Evolutionary conservation across 2,797 vertebrate genomes (phyloP), one percentile per base, ranked within the genome.

Genomic region (Pantherophis vulpinus): DNA sequence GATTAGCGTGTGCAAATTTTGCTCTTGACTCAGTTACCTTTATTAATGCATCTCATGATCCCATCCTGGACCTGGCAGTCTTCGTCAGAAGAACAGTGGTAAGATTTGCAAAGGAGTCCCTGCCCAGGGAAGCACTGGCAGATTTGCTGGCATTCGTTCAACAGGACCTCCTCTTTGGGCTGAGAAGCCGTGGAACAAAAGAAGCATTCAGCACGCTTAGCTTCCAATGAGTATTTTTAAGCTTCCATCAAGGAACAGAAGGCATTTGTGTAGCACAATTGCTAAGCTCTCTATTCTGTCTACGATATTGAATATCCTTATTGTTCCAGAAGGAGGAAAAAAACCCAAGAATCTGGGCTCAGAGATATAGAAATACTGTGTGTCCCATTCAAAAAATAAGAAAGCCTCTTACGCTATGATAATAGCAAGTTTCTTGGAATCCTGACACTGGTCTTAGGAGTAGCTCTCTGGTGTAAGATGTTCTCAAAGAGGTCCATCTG

Each of bases 31-130:
- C 20, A 5, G 0, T 94, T 96, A 95, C 97, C 98, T 98, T 93
- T 94, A 86, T 97, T 93, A 95, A 95, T 95, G 86, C 97, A 98
- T 56, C 90, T 96, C 83, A 91, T 92, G 87, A 97, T 94, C 92
- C 95, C 97, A 42, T 97, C 95, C 93, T 91, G 97, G 90, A 98
- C 29, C 93, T 95, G 94, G 95, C 98, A 98, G 87, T 95, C 93
- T 27, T 97, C 98, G 87, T 86, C 90, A n/a, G 55, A 1, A 54
- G 96, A 94, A 63, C 97, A 98, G 89, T 94, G 94, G 94, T 97
- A 89, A 4, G 96, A 93, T 90, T 97, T 94, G 88, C 98, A 98
- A 37, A 91, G 18, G n/a, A 98, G 94, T 10, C 97, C 97, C 13
- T 37, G 95, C 0, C 60, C 90, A 14, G 96, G 93, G 87, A 96